Evolutionary conservation across 2,888 invertebrate species (phyloP).

Genomic region (Platycheirus albimanus): DNA sequence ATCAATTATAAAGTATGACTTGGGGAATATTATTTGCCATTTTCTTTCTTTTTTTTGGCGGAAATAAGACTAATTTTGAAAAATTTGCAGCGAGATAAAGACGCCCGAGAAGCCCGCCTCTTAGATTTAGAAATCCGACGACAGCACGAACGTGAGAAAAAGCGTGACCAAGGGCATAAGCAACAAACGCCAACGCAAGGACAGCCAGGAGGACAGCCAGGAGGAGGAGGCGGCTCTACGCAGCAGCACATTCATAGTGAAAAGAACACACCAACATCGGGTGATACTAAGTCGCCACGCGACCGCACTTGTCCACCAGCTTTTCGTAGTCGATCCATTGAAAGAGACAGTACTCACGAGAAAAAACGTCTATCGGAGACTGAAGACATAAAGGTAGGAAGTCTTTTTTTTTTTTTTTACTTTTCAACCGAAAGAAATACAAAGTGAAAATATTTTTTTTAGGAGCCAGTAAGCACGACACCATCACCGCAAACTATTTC

Average conservation of each 20-base stretch:
- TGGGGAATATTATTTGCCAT: background rate
- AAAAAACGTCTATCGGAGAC: conserved; percentile 79
- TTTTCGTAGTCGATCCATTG: conserved; percentile 81
- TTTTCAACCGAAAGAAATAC: background rate
- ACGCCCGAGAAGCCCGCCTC: conserved; percentile 82
- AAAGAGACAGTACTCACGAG: conserved; percentile 80
- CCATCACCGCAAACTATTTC: conserved; percentile 81
- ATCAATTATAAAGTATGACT: conserved; percentile 82
- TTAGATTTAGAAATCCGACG: conserved; percentile 82
- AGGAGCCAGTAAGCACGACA: conserved; percentile 82
- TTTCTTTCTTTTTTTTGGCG: background rate
- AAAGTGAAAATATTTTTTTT: conserved; percentile 13
- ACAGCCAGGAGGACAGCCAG: conserved; percentile 78
- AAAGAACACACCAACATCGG: conserved; percentile 77
- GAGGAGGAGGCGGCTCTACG: conserved; percentile 72
- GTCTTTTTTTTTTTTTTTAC: too few relatives aligned
- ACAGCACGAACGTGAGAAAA: conserved; percentile 82
- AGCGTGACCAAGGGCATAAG: conserved; percentile 80
- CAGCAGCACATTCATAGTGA: conserved; percentile 73
- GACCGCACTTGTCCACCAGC: conserved; percentile 81
- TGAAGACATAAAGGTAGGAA: conserved; percentile 80
- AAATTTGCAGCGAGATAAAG: conserved; percentile 81
- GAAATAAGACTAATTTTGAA: background rate
- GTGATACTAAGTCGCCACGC: conserved; percentile 66
- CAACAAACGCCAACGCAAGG: conserved; percentile 76